Evolutionary conservation across 2,113 vertebrate genomes (phyloP).

Genomic region (Galeopterus variegatus): DNA sequence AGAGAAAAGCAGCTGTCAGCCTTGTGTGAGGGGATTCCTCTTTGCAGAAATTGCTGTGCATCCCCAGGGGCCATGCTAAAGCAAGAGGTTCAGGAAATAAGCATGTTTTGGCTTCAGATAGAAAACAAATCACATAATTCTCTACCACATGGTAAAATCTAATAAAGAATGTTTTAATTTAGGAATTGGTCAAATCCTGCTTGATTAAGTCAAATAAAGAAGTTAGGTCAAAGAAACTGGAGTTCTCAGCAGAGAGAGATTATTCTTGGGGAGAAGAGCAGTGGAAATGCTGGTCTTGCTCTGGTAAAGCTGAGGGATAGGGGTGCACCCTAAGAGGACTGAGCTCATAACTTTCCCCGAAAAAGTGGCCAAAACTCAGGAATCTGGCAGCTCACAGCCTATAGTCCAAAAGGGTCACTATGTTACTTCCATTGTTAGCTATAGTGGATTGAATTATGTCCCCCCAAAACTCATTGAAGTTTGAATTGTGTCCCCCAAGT

Average conservation of each 20-base stretch:
- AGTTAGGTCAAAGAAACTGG: not conserved
- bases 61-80: not conserved
- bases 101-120: not conserved
- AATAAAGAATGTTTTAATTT: constrained; percentile 14
- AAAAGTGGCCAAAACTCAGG: not conserved
- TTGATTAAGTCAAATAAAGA: not conserved
- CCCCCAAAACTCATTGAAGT: no score
- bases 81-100: not conserved
- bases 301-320: not conserved
- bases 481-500: no score
- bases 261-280: no score
- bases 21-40: not conserved
- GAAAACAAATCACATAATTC: not conserved
- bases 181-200: not conserved
- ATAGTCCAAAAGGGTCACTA: not conserved
- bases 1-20: constrained; percentile 2
- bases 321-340: not conserved
- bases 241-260: not conserved
- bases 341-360: not conserved
- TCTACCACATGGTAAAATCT: not conserved
- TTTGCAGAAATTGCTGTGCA: not conserved
- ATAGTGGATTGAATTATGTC: no score
- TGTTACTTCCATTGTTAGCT: not conserved
- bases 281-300: not conserved
- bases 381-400: not conserved